Evolutionary conservation across 2,797 vertebrate species (phyloP).

Genomic region (Eupleurogrammus muticus): DNA sequence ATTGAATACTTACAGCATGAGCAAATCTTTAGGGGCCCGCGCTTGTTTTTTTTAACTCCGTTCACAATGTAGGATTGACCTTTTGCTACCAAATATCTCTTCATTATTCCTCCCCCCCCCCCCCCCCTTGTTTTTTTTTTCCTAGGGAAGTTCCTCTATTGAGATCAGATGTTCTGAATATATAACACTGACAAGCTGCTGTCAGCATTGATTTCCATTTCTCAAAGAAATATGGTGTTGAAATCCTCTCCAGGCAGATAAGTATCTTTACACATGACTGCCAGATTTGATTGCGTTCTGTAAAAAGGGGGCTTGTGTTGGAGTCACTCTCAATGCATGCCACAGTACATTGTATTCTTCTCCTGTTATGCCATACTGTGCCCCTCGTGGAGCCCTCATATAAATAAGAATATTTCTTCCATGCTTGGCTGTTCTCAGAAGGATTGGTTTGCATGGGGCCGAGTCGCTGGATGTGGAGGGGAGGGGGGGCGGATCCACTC

Average conservation of each 20-base stretch:
- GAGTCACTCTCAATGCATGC: constrained; percentile 74
- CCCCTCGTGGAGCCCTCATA: constrained; percentile 74
- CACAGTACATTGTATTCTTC: constrained; percentile 74
- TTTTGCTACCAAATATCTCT: constrained; percentile 68
- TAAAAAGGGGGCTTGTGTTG: constrained; percentile 78
- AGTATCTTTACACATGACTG: constrained; percentile 88
- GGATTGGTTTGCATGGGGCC: constrained; percentile 65
- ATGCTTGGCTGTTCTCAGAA: constrained; percentile 75
- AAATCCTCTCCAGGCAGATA: constrained; percentile 87
- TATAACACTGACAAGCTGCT: constrained; percentile 83
- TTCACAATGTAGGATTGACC: constrained; percentile 61
- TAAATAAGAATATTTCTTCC: constrained; percentile 82
- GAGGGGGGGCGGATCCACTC: constrained; percentile 33
- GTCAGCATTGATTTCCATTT: constrained; percentile 86
- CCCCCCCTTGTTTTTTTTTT: constrained; percentile 16
- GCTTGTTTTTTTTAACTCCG: constrained; percentile 55
- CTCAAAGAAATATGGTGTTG: constrained; percentile 85
- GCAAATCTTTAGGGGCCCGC: constrained; percentile 31
- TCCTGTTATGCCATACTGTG: constrained; percentile 73
- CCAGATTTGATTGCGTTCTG: constrained; percentile 88
- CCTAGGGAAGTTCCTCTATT: constrained; percentile 78
- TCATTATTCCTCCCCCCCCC: constrained; percentile 57
- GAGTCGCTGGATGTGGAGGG: constrained; percentile 47
- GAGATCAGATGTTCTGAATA: constrained; percentile 83
- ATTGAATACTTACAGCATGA: constrained; percentile 36